Conservation (phyloP, 30 jellyfish, hydroid and myxozoan genomes). For the Turritopsis rubra region DNA sequence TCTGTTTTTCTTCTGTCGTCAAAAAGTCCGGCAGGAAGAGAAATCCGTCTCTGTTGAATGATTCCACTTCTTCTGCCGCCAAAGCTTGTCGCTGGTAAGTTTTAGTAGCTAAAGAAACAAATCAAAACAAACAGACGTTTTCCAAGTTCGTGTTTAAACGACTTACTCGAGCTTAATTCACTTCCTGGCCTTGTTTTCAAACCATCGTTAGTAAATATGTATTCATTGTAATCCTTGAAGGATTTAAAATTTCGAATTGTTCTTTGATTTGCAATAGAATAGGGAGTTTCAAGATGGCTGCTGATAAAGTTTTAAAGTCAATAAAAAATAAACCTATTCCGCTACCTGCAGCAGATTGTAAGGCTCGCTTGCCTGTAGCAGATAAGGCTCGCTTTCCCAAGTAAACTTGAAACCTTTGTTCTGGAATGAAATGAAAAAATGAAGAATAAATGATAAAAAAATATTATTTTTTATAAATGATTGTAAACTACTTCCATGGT, state of each 20-base stretch:
- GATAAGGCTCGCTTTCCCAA: neutral
- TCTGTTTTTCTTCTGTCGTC: neutral
- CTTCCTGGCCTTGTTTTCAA: too few relatives aligned
- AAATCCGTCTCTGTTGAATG: slow-evolving; percentile 12
- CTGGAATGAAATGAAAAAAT: neutral
- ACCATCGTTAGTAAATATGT: too few relatives aligned
- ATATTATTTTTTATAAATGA: neutral
- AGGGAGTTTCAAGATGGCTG: neutral
- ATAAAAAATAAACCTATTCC: neutral
- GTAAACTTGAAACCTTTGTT: neutral
- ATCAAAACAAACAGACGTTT: too few relatives aligned
- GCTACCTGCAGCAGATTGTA: neutral
- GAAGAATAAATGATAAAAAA: neutral
- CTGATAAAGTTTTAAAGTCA: neutral
- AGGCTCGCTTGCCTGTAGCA: neutral
- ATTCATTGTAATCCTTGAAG: too few relatives aligned
- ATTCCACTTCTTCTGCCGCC: neutral
- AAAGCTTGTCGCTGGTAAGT: slow-evolving; percentile 14
- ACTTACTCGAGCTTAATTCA: too few relatives aligned
- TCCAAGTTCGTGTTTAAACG: too few relatives aligned
- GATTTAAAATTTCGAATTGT: too few relatives aligned
- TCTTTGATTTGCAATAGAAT: too few relatives aligned
- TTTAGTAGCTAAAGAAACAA: neutral
- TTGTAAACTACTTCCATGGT: too few relatives aligned
- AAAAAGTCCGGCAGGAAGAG: neutral